phyloP scores from a whole-genome alignment of 2,113 vertebrate species.

The Cynopterus brachyotis region DNA sequence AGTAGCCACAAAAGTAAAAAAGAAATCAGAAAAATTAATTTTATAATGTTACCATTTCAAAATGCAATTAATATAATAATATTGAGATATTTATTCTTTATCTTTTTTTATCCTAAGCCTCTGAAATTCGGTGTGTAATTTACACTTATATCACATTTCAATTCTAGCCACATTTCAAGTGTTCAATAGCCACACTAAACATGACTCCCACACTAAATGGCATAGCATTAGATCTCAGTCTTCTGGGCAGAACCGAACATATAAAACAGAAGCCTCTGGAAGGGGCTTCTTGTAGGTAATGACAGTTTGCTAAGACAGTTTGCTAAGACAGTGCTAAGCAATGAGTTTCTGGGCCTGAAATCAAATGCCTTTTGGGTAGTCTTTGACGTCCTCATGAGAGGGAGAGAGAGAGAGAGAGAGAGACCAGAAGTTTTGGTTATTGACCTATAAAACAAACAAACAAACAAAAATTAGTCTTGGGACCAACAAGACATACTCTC shows the following conservation, averaged over 20 bases:
- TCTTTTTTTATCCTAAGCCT: background rate
- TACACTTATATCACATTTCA: background rate
- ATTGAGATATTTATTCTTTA: background rate
- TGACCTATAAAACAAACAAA: slow-evolving; percentile 55
- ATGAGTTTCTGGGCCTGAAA: background rate
- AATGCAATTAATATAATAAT: background rate
- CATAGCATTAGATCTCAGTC: background rate
- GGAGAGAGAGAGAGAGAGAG: too few relatives aligned
- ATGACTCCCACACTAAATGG: background rate
- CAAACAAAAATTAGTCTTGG: background rate
- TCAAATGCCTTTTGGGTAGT: background rate
- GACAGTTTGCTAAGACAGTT: background rate
- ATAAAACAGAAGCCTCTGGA: background rate
- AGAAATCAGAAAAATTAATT: background rate
- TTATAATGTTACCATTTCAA: background rate
- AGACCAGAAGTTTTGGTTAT: background rate
- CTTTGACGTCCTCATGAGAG: background rate
- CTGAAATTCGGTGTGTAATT: background rate
- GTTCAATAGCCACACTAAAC: background rate
- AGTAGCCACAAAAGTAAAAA: background rate
- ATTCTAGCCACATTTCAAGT: background rate
- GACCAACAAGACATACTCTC: slow-evolving; percentile 7
- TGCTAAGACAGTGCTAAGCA: background rate
- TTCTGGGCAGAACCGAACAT: background rate
- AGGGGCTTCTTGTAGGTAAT: background rate